phyloP scores from a whole-genome alignment of 1,140 invertebrate species.

The Caenorhabditis tropicalis region DNA sequence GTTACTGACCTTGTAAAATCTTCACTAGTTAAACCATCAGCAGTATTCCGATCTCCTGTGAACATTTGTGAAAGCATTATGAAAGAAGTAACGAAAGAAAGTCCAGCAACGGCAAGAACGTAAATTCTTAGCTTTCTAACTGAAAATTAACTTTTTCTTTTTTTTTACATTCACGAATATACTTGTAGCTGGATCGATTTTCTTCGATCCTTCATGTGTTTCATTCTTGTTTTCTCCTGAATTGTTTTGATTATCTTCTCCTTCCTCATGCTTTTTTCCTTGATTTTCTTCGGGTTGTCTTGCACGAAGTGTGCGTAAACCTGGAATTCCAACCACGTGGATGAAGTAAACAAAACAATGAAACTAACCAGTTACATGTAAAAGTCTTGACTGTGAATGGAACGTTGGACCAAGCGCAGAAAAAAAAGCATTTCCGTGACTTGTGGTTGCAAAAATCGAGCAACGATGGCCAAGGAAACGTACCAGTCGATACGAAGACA shows the following conservation, averaged over 20 bases:
- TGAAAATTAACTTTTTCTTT: slow-evolving; percentile 1
- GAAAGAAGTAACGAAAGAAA: slow-evolving; percentile 47
- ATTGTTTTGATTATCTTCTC: neutral
- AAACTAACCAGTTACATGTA: neutral
- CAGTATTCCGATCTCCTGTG: neutral
- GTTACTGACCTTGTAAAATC: slow-evolving; percentile 19
- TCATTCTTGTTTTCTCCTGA: neutral
- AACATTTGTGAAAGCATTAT: slow-evolving; percentile 20
- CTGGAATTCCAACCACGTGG: neutral
- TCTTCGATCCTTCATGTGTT: neutral
- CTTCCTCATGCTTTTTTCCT: neutral
- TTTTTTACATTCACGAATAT: neutral
- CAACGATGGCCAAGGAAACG: neutral
- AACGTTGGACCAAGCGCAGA: neutral
- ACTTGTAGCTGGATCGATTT: slow-evolving; percentile 42
- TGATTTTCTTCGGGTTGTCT: neutral
- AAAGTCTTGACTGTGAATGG: neutral
- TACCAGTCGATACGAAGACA: neutral
- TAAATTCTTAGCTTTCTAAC: slow-evolving; percentile 43
- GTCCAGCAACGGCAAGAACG: slow-evolving; percentile 26
- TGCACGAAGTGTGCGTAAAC: neutral
- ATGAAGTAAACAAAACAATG: neutral
- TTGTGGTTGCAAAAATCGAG: slow-evolving; percentile 3
- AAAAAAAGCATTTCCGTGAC: neutral
- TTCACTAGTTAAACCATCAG: neutral